Evolutionary conservation across 2,797 vertebrate genomes (phyloP).

Genomic region (Moxostoma hubbsi): DNA sequence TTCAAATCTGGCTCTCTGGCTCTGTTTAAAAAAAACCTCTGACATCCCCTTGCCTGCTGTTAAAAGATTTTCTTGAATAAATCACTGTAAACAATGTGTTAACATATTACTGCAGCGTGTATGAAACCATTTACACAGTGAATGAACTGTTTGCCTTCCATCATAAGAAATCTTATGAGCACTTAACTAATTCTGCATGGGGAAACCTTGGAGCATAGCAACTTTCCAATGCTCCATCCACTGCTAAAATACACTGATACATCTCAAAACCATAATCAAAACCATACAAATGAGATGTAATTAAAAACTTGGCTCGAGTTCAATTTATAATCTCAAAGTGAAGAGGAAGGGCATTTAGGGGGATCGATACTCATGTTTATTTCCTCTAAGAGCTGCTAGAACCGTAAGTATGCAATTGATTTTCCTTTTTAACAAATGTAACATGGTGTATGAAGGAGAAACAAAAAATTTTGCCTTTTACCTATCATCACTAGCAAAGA

Average conservation of each 20-base stretch:
- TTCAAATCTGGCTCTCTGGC: constrained; percentile 54
- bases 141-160: not conserved
- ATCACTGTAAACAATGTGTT: constrained; percentile 51
- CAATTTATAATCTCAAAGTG: constrained; percentile 24
- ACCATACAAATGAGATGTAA: constrained; percentile 35
- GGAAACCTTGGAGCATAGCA: not conserved
- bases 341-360: constrained; percentile 27
- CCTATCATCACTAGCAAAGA: constrained; percentile 36
- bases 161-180: constrained; percentile 16
- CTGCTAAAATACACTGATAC: constrained; percentile 23
- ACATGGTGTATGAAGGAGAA: constrained; percentile 3
- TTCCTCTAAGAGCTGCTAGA: constrained; percentile 8
- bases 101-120: constrained; percentile 5
- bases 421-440: constrained; percentile 43
- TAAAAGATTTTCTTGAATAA: constrained; percentile 46
- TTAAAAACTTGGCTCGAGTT: constrained; percentile 36
- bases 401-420: constrained; percentile 1
- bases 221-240: not conserved
- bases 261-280: constrained; percentile 18
- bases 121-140: not conserved
- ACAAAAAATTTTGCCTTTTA: constrained; percentile 27
- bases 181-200: constrained; percentile 2
- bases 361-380: constrained; percentile 31
- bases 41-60: constrained; percentile 43
- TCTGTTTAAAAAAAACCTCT: constrained; percentile 43